Conservation (phyloP, 2,113 vertebrate species). For the Psittacus erithacus region DNA sequence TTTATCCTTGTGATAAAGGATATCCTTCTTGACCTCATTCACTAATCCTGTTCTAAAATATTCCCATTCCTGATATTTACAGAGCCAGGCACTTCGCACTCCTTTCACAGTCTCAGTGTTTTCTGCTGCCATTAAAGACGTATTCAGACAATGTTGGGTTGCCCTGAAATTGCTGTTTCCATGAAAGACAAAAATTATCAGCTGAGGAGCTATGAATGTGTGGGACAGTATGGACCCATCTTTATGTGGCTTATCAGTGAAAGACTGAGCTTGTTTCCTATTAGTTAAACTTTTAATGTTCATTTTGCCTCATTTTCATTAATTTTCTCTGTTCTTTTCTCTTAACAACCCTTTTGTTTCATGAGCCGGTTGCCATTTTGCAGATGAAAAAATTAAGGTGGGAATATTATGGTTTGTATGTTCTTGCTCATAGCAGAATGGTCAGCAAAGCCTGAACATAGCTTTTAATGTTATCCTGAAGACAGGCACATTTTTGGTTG, state of each 20-base stretch:
- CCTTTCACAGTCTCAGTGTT: neutral
- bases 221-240: neutral
- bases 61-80: neutral
- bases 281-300: neutral
- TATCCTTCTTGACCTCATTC: neutral
- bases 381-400: neutral
- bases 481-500: neutral
- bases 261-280: neutral
- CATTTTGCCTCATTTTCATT: neutral
- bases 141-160: neutral
- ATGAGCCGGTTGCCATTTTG: neutral
- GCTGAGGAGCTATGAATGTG: neutral
- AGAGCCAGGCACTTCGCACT: neutral
- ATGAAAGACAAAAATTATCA: neutral
- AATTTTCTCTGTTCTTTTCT: neutral
- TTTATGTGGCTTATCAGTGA: neutral
- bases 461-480: neutral
- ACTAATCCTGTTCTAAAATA: conserved; percentile 11
- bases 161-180: neutral
- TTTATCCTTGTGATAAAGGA: neutral
- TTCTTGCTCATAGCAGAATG: neutral
- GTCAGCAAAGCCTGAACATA: neutral
- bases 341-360: neutral
- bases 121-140: neutral
- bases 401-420: neutral